Conservation (phyloP, 2,797 vertebrate species). For the Gambusia yucatana region DNA sequence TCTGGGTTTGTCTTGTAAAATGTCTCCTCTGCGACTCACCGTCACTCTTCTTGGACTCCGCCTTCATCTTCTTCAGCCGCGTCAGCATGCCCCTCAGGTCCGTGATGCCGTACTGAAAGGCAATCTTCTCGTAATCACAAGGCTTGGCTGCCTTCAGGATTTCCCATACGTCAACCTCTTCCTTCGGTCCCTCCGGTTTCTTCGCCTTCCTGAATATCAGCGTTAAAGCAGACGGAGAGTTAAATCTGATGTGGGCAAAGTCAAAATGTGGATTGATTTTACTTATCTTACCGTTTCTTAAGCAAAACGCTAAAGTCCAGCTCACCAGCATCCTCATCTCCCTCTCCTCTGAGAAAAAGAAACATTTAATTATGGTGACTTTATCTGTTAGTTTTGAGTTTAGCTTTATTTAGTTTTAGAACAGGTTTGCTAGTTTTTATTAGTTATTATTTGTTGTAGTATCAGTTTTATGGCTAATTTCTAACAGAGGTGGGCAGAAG, state of each 20-base stretch:
- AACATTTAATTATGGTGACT: neutral
- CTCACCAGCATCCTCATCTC: slow-evolving; percentile 84
- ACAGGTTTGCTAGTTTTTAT: too few species aligned
- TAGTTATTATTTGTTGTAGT: too few species aligned
- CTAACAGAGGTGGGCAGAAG: too few species aligned
- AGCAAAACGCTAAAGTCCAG: slow-evolving; percentile 91
- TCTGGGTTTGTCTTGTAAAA: slow-evolving; percentile 19
- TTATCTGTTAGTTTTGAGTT: neutral
- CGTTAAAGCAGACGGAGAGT: neutral
- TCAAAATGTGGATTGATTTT: neutral
- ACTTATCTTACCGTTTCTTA: slow-evolving; percentile 86
- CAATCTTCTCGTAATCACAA: slow-evolving; percentile 92
- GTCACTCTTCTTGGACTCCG: slow-evolving; percentile 86
- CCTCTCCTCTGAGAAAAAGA: slow-evolving; percentile 75
- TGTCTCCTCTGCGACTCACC: slow-evolving; percentile 69
- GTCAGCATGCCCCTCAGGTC: slow-evolving; percentile 93
- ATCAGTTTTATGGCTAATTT: too few species aligned
- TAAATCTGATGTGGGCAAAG: neutral
- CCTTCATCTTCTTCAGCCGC: slow-evolving; percentile 89
- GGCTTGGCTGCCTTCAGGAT: slow-evolving; percentile 89
- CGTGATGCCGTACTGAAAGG: slow-evolving; percentile 91
- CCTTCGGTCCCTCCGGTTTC: slow-evolving; percentile 74
- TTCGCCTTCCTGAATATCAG: slow-evolving; percentile 66
- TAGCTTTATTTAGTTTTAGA: neutral
- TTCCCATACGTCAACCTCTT: slow-evolving; percentile 89